Base-by-base conservation (phyloP, 1,140 invertebrate species). In the Hermatobates lingyangjiaoensis region DNA sequence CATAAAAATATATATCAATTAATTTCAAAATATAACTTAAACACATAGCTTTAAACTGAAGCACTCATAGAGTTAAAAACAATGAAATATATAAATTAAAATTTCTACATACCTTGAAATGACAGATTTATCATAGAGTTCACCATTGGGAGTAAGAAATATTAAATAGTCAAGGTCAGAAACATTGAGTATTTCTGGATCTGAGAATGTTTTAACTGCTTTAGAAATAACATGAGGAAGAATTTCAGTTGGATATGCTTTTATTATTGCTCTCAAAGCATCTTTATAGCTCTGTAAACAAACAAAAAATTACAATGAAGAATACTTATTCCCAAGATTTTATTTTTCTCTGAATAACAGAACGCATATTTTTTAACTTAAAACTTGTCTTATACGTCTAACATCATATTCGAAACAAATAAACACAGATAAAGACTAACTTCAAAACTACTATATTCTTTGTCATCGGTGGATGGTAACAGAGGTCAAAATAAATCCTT, bases 51-150 rank as follows among this genome's bases (percentile, higher is more conserved):
- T 34, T 34, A 12, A 10, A 34, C 18, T 12, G 18, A 18, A 12
- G 18, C 10, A 34, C 18, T 48, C 48, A 39, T 7, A 20, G n/a
- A 50, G 27, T 18, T 25, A 39, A 51, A 50, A 34, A 4, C 15
- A 39, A 10, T 14, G 18, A 48, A 40, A 20, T 50, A 54, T 39
- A 23, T 45, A 18, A 27, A 12, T 53, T 3, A 21, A 52, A 39
- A 26, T 12, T 20, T 47, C 26, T 44, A 64, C 69, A 67, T 60
- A 84, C 81, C 77, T 79, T 5, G 89, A 86, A 48, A 96, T 69
- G 1, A 93, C 77, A 61, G 77, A 81, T 65, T 86, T 92, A 67
- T 98, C 89, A 63, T 85, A 96, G 0, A 98, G 69, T 60, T 88
- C 81, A 24, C 87, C 90, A 53, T 91, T 83, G 1, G 88, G 87